Percentiles rank a stretch among this genome's conserved stretches.
These are phyloP conservation scores for Phymastichus coffea DNA, from an alignment of 1,140 invertebrate species.

Conservation along the genomic window DNA sequence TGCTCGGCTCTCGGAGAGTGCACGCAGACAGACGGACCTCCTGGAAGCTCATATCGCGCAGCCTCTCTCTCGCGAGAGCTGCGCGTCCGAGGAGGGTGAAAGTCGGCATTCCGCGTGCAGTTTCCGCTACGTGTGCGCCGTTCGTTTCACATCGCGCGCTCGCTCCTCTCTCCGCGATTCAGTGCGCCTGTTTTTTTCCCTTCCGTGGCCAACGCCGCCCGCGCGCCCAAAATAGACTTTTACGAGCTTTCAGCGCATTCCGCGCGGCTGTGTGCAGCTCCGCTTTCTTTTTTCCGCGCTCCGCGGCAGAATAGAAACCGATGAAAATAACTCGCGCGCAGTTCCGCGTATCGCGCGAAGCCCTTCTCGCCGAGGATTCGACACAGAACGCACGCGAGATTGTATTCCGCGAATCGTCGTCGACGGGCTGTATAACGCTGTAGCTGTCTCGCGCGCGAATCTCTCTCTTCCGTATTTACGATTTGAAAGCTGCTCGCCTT, in stretches of 20 bases:
- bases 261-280: constrained; percentile 14
- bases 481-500: too few relatives aligned
- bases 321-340: too few relatives aligned
- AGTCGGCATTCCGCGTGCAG: constrained; percentile 31
- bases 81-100: constrained; percentile 28
- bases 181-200: too few relatives aligned
- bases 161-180: background rate
- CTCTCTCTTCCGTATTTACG: too few relatives aligned
- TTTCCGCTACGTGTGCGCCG: constrained; percentile 2
- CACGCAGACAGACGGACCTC: constrained; percentile 11
- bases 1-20: background rate
- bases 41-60: constrained; percentile 18
- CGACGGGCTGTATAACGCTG: too few relatives aligned
- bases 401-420: too few relatives aligned
- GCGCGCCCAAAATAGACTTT: constrained; percentile 39
- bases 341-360: too few relatives aligned
- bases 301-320: too few relatives aligned
- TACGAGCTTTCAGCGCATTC: constrained; percentile 36
- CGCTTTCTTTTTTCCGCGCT: background rate
- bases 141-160: background rate
- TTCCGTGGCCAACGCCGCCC: background rate
- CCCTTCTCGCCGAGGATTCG: too few relatives aligned
- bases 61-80: too few relatives aligned
- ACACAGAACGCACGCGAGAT: too few relatives aligned
- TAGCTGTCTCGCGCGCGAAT: too few relatives aligned